Evolutionary conservation across 2,113 vertebrate species (phyloP).

Genomic region (Penelope pileata): DNA sequence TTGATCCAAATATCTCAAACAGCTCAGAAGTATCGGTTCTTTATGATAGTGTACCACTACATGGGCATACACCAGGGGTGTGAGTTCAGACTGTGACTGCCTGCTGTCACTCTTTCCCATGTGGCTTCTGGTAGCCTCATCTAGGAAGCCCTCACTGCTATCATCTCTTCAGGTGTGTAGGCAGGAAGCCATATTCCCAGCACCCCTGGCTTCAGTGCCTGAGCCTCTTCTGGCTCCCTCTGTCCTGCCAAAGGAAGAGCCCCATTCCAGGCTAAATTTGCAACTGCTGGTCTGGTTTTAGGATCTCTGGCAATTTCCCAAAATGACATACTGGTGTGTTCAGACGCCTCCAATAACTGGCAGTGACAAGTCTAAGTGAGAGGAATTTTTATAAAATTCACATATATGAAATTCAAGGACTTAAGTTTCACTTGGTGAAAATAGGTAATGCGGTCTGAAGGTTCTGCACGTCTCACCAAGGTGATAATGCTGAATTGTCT

Average conservation of each 20-base stretch:
- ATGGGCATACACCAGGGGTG: rapidly evolving
- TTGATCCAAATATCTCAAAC: not conserved
- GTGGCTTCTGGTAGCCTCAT: not conserved
- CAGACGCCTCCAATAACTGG: not conserved
- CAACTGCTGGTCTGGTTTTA: not conserved
- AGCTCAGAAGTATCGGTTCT: not conserved
- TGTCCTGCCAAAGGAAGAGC: not conserved
- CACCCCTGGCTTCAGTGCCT: not conserved
- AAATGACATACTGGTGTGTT: not conserved
- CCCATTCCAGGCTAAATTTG: not conserved
- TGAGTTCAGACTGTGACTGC: not conserved
- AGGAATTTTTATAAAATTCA: slow-evolving; percentile 1
- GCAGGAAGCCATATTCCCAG: not conserved
- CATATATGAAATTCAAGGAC: not conserved
- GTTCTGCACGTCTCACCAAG: not conserved
- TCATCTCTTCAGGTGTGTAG: rapidly evolving
- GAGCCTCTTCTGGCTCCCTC: not conserved
- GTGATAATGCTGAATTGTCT: not conserved
- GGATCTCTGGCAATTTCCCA: not conserved
- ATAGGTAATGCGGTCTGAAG: not conserved
- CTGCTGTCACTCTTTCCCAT: not conserved
- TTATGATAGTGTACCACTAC: not conserved
- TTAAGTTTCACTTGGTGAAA: not conserved
- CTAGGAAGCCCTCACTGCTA: not conserved
- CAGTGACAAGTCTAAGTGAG: not conserved